Evolutionary conservation across 2,888 invertebrate genomes (phyloP).

Genomic region (Blastobasis lacticolella): DNA sequence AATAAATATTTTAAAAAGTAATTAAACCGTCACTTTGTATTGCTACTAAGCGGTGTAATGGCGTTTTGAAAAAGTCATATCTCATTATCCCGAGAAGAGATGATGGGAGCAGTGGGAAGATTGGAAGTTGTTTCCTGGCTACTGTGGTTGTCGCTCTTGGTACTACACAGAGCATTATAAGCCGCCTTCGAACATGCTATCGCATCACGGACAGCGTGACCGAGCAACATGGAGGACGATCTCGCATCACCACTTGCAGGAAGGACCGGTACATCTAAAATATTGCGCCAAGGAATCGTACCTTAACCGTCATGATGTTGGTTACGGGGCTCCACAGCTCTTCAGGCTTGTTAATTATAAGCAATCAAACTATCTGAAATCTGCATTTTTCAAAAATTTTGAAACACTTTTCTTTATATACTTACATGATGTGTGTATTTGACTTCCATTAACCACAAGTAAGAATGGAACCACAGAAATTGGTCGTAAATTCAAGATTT

Average conservation of each 20-base stretch:
- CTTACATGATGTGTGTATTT: no score
- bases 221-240: constrained; percentile 1
- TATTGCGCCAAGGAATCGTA: not conserved
- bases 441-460: no score
- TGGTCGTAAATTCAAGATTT: no score
- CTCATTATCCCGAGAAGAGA: not conserved
- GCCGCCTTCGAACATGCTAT: not conserved
- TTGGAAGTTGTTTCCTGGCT: not conserved
- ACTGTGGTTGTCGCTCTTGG: not conserved
- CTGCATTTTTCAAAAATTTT: not conserved
- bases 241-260: constrained; percentile 1
- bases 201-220: constrained; percentile 1
- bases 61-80: not conserved
- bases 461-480: no score
- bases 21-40: not conserved
- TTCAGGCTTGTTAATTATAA: not conserved
- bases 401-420: no score
- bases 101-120: not conserved
- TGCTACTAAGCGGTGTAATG: not conserved
- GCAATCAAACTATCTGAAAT: not conserved
- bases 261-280: constrained; percentile 1
- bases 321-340: not conserved
- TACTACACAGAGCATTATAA: not conserved
- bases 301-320: not conserved
- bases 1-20: not conserved